Evolutionary conservation across 2,113 vertebrate genomes (phyloP).

Genomic region (Vombatus ursinus): DNA sequence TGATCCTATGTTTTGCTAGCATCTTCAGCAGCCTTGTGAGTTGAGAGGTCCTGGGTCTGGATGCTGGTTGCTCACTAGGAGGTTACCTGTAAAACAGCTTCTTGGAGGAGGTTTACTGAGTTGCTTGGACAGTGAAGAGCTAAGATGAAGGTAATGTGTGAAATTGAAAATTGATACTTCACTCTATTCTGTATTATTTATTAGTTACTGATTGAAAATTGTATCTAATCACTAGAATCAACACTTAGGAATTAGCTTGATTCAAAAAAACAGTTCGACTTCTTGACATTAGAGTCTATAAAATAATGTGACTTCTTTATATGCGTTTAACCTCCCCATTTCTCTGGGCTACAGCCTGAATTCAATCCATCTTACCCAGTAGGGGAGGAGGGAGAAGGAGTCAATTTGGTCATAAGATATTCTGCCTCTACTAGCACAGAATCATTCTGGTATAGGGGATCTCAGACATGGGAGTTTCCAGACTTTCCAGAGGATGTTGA

Average conservation of each 20-base stretch:
- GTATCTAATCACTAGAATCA: not conserved
- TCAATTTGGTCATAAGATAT: not conserved
- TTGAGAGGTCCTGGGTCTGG: not conserved
- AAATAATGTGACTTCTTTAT: not conserved
- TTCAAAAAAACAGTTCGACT: not conserved
- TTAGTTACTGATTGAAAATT: not conserved
- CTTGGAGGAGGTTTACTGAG: too few relatives aligned
- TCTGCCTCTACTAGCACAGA: not conserved
- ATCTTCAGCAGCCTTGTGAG: not conserved
- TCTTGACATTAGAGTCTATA: not conserved
- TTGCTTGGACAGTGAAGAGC: not conserved
- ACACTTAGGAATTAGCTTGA: not conserved
- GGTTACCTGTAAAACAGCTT: not conserved
- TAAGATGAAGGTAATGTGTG: not conserved
- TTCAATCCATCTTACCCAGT: not conserved
- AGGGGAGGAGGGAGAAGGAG: not conserved
- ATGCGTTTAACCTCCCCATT: not conserved
- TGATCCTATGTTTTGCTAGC: not conserved
- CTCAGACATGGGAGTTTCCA: not conserved
- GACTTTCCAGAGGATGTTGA: not conserved
- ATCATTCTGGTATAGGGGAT: not conserved
- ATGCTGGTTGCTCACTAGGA: not conserved
- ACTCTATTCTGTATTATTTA: not conserved
- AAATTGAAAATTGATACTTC: not conserved
- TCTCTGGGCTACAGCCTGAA: too few relatives aligned